phyloP scores from a whole-genome alignment of 2,113 vertebrate species.

The Cyprinodon brontotheroides region DNA sequence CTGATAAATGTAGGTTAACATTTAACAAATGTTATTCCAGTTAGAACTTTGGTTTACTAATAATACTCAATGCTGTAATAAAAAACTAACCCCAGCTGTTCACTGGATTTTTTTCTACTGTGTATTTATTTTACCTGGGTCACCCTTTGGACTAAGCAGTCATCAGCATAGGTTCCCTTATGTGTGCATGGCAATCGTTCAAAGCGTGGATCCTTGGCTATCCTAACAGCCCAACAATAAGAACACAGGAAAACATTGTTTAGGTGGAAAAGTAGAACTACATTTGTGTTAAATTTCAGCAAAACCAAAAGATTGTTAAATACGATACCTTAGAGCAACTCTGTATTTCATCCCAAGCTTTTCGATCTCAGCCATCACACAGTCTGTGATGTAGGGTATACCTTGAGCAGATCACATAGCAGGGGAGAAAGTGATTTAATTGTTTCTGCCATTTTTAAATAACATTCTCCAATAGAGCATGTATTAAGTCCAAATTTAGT shows the following conservation, averaged over 20 bases:
- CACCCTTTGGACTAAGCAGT: slow-evolving; percentile 96
- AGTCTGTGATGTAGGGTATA: slow-evolving; percentile 97
- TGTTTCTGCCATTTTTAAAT: background rate
- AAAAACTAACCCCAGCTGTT: too few relatives aligned
- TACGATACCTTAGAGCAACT: slow-evolving; percentile 90
- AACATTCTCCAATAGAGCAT: background rate
- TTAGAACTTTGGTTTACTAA: too few relatives aligned
- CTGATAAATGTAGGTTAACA: too few relatives aligned
- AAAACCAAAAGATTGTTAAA: background rate
- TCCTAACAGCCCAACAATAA: slow-evolving; percentile 76
- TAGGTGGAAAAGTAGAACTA: background rate
- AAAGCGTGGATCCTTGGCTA: slow-evolving; percentile 95
- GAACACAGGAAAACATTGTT: background rate
- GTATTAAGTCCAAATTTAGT: background rate
- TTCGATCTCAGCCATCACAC: slow-evolving; percentile 98
- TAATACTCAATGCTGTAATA: too few relatives aligned
- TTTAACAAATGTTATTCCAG: too few relatives aligned
- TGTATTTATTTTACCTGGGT: slow-evolving; percentile 86
- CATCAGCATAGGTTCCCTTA: slow-evolving; percentile 96
- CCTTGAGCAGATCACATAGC: slow-evolving; percentile 75
- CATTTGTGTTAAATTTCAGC: background rate
- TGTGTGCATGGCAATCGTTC: slow-evolving; percentile 93
- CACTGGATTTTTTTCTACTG: background rate
- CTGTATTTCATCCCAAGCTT: slow-evolving; percentile 96
- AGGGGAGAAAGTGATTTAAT: background rate